These are phyloP conservation scores for Recurvirostra avosetta DNA, from an alignment of 2,113 vertebrate genomes.

Conservation along the genomic window DNA sequence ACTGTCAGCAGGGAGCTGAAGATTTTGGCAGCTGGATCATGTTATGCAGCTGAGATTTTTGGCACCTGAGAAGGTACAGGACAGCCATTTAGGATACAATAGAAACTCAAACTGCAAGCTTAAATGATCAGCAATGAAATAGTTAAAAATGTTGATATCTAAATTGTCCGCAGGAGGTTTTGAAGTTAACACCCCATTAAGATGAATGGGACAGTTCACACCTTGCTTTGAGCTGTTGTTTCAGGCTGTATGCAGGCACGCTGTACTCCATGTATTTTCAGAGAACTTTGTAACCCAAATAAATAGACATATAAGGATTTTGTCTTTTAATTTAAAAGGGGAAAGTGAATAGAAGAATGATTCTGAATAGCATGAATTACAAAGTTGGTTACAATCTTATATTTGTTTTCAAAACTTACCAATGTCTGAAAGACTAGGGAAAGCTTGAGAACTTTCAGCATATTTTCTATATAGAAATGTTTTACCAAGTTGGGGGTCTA, in stretches of 20 bases:
- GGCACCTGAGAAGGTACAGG: constrained; percentile 19
- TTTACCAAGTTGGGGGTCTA: neutral
- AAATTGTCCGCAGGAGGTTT: neutral
- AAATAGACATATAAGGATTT: neutral
- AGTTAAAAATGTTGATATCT: constrained; percentile 27
- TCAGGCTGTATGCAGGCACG: neutral
- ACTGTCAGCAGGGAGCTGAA: constrained; percentile 25
- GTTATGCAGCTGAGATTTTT: constrained; percentile 45
- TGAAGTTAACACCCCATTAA: neutral
- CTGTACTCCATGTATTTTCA: neutral
- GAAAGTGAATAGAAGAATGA: neutral
- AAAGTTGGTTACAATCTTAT: neutral
- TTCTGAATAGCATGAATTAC: neutral
- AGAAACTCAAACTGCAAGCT: neutral
- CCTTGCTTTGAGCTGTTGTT: constrained; percentile 14
- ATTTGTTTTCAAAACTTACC: neutral
- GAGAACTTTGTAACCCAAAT: neutral
- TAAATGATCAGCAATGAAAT: neutral
- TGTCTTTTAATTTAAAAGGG: neutral
- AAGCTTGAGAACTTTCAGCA: neutral
- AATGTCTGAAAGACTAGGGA: neutral
- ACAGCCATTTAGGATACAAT: neutral
- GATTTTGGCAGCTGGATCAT: neutral
- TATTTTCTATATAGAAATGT: neutral
- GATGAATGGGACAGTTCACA: constrained; percentile 34